Base-by-base conservation (phyloP, 1,140 invertebrate genomes). In the Drosophila sucinea region DNA sequence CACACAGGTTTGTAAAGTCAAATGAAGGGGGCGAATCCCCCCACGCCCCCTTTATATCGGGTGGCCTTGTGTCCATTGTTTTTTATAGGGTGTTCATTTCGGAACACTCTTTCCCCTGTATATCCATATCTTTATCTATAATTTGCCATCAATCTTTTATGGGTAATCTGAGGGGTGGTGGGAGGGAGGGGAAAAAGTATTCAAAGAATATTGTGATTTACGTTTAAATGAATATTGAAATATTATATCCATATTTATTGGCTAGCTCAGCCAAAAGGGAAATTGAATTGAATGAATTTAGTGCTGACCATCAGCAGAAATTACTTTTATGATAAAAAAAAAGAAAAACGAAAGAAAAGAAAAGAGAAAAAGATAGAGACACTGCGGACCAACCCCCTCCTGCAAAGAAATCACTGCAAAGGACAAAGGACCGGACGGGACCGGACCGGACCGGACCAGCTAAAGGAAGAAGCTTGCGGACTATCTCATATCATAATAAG, bases 401-500 rank as follows among this genome's bases (percentile, higher is more conserved):
- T 79, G 79, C 71, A 35, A 44, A 23, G 55, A 60, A 44, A 35
- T 40, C 47, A 56, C 47, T 58, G 23, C 65, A 47, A 35, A 54
- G 73, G 62, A 75, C 73, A 73, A 81, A 70, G 60, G 60, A 70
- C 64, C 44, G 40, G 17, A 11, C 10, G 11, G 10, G 35, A 3
- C 35, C 35, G 10, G 35, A 3, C 35, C 10, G 17, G 17, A 17
- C 33, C 33, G 10, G 7, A 60, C 47, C 10, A 66, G 40, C 35
- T 17, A 41, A 38, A 55, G 44, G 25, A 55, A 33, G 11, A 41
- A 40, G 51, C 33, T 67, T 25, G 30, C 10, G 38, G 74, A 67
- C 81, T 84, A 89, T 89, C 84, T 89, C 84, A 89, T 89, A 89
- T 89, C 84, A 89, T 89, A 89, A 89, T 89, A 89, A 89, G 84